phyloP scores from a whole-genome alignment of 2,113 vertebrate genomes.

The Petrocephalus zakoni region DNA sequence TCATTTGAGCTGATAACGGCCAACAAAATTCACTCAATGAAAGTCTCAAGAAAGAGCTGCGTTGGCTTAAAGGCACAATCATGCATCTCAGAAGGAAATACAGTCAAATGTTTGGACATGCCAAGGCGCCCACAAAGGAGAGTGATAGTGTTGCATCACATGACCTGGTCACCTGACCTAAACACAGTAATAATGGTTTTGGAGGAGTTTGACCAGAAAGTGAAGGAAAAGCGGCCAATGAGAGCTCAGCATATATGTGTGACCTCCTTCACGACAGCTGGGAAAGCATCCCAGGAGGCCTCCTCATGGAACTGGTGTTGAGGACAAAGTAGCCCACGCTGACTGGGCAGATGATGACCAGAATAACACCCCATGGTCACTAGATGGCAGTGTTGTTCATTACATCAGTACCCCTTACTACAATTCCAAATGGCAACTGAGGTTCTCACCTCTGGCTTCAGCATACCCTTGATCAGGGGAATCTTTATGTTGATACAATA shows the following conservation, averaged over 20 bases:
- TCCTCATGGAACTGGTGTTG: not conserved
- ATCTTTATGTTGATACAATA: not conserved
- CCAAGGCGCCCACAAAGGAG: not conserved
- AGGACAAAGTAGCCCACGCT: not conserved
- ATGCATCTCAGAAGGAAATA: not conserved
- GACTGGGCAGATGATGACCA: not conserved
- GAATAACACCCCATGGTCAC: not conserved
- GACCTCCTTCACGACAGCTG: not conserved
- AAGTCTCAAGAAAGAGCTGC: not conserved
- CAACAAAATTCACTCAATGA: not conserved
- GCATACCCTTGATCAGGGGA: not conserved
- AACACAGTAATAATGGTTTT: not conserved
- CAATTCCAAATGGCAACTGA: not conserved
- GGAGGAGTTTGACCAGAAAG: not conserved
- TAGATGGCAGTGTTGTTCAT: conserved; percentile 20
- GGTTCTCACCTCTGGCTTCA: not conserved
- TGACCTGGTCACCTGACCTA: not conserved
- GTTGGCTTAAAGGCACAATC: not conserved
- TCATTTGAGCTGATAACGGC: not conserved
- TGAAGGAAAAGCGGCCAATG: not conserved
- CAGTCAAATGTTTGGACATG: not conserved
- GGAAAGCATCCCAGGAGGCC: not conserved
- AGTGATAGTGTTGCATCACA: not conserved
- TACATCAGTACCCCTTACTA: not conserved
- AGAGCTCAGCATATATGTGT: not conserved